Percentiles rank a stretch among this genome's conserved stretches.
phyloP scores from a whole-genome alignment of 2,113 vertebrate genomes.

The Notothenia rossii region DNA sequence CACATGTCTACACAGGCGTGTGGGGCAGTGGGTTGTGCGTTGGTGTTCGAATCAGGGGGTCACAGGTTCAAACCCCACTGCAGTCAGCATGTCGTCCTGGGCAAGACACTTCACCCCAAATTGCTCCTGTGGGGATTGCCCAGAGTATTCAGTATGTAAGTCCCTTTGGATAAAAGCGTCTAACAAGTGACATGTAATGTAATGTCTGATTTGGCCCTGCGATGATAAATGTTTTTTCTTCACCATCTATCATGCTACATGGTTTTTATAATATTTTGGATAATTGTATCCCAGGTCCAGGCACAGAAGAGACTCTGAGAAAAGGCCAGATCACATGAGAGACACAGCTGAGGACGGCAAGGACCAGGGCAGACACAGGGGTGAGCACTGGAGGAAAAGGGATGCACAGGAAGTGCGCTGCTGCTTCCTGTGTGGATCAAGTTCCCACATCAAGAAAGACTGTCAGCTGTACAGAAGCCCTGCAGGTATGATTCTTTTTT shows the following conservation, averaged over 20 bases:
- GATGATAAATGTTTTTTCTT: not conserved
- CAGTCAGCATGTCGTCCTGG: too few relatives aligned
- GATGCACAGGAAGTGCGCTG: slow-evolving; percentile 91
- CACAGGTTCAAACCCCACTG: too few relatives aligned
- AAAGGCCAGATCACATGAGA: slow-evolving; percentile 80
- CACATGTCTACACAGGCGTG: not conserved
- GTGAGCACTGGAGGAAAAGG: slow-evolving; percentile 87
- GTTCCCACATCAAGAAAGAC: slow-evolving; percentile 92
- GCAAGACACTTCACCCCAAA: too few relatives aligned
- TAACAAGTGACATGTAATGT: too few relatives aligned
- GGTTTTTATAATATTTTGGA: not conserved
- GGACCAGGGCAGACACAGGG: slow-evolving; percentile 79
- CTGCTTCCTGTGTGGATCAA: slow-evolving; percentile 92
- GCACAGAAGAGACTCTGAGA: slow-evolving; percentile 79
- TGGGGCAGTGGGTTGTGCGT: too few relatives aligned
- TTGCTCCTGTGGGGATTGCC: too few relatives aligned
- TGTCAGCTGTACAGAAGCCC: slow-evolving; percentile 89
- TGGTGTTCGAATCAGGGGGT: too few relatives aligned
- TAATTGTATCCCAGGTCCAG: slow-evolving; percentile 76
- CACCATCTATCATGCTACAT: not conserved
- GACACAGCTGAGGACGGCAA: slow-evolving; percentile 80
- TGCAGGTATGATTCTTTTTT: slow-evolving; percentile 78
- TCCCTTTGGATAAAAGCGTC: too few relatives aligned
- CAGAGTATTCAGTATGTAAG: too few relatives aligned
- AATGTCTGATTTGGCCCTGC: not conserved